phyloP scores from a whole-genome alignment of 1,140 invertebrate species.

The Micrasema minimum region DNA sequence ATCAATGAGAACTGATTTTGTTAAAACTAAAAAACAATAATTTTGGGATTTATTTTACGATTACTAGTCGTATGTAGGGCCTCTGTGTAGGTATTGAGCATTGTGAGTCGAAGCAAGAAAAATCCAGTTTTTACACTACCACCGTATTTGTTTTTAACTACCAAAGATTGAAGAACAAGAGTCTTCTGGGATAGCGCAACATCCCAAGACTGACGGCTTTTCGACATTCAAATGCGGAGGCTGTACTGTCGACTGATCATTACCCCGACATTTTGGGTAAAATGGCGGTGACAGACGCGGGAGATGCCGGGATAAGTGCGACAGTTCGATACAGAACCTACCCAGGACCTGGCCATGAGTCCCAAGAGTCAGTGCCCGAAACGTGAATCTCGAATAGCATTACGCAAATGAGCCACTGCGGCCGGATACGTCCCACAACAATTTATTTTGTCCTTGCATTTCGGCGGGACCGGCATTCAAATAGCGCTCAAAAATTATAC shows the following conservation, averaged over 20 bases:
- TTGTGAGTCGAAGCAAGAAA: no score
- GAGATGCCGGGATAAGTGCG: neutral
- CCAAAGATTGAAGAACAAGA: no score
- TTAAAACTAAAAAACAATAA: no score
- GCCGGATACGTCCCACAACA: constrained; percentile 51
- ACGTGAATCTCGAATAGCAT: constrained; percentile 51
- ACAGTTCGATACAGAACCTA: constrained; percentile 13
- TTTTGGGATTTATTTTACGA: no score
- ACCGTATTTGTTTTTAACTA: no score
- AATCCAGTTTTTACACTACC: no score
- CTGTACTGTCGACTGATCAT: constrained; percentile 13
- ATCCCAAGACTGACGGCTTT: constrained; percentile 8
- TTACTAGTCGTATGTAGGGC: no score
- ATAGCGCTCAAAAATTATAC: constrained; percentile 51
- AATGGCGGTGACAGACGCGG: constrained; percentile 15
- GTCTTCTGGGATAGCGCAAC: no score
- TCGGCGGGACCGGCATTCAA: constrained; percentile 52
- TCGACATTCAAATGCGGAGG: constrained; percentile 22
- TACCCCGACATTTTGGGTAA: constrained; percentile 23
- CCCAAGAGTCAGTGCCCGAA: constrained; percentile 8
- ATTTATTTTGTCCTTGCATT: constrained; percentile 54
- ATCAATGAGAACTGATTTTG: no score
- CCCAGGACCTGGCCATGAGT: neutral
- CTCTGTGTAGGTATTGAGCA: no score
- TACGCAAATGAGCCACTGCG: constrained; percentile 51